Percentiles rank a stretch among this genome's conserved stretches.
phyloP scores from a whole-genome alignment of 2,113 vertebrate genomes.

The Psammodynastes pulverulentus region DNA sequence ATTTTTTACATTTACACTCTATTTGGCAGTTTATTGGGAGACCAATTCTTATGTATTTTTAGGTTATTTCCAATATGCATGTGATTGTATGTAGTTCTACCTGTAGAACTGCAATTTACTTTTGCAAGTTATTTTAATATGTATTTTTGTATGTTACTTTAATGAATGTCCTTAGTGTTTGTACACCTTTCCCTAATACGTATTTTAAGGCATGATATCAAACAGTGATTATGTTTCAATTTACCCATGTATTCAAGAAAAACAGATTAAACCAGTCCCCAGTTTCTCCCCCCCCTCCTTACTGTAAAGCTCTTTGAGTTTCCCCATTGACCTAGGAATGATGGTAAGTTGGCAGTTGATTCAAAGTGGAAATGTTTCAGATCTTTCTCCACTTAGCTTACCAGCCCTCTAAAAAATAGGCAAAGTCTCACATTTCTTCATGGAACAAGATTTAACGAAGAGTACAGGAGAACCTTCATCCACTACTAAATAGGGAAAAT shows the following conservation, averaged over 20 bases:
- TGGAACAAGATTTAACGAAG: background rate
- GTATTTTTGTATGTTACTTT: background rate
- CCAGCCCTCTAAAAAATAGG: background rate
- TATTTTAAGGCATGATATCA: background rate
- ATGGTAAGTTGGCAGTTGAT: background rate
- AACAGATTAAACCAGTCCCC: background rate
- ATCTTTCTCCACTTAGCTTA: background rate
- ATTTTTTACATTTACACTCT: background rate
- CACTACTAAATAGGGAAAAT: background rate
- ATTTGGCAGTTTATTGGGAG: background rate
- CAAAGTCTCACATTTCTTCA: background rate
- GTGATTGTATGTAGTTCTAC: background rate
- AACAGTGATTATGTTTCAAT: background rate
- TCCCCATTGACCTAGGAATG: background rate
- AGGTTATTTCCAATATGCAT: background rate
- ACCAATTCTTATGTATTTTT: background rate
- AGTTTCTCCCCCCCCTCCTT: background rate
- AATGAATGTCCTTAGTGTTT: background rate
- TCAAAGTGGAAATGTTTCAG: background rate
- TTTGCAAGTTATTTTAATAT: background rate
- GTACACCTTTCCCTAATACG: background rate
- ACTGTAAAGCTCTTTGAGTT: background rate
- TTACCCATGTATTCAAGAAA: background rate
- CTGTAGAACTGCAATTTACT: background rate
- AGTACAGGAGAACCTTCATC: background rate